A percentile compares a stretch with the other conserved stretches of the same genome.
Evolutionary conservation across 2,797 vertebrate genomes (phyloP).

Genomic region (Salmo trutta): DNA sequence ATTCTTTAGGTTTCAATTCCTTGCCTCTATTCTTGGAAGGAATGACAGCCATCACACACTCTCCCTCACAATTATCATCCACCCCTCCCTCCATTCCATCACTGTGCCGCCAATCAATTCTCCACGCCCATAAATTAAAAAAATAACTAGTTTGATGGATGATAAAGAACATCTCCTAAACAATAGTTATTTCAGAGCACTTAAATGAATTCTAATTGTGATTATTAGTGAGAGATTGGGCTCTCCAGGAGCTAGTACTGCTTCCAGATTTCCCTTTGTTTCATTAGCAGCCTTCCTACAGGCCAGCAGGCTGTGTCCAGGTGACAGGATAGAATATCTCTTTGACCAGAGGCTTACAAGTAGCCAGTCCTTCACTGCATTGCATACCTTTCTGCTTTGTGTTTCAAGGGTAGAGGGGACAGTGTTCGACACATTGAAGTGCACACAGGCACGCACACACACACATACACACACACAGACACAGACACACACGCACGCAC

Average conservation of each 20-base stretch:
- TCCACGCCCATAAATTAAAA: not conserved
- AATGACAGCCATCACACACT: not conserved
- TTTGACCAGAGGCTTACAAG: not conserved
- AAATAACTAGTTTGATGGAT: not conserved
- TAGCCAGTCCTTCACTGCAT: not conserved
- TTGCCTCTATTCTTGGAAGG: conserved; percentile 37
- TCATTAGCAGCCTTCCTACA: not conserved
- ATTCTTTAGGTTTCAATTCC: conserved; percentile 22
- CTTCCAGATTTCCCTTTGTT: not conserved
- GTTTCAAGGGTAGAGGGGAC: not conserved
- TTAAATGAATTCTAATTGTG: not conserved
- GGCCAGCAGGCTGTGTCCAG: not conserved
- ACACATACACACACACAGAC: not conserved
- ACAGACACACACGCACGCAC: not conserved
- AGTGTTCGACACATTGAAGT: too few relatives aligned
- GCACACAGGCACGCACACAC: not conserved
- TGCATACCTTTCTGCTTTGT: not conserved
- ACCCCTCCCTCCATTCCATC: not conserved
- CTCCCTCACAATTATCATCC: not conserved
- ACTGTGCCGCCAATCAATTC: not conserved
- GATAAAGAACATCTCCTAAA: not conserved
- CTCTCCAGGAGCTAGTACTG: not conserved
- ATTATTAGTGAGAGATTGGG: not conserved
- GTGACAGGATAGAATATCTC: not conserved
- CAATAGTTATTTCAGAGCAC: not conserved